Base-by-base conservation (phyloP, 2,888 invertebrate species). In the Bruchidius siliquastri region DNA sequence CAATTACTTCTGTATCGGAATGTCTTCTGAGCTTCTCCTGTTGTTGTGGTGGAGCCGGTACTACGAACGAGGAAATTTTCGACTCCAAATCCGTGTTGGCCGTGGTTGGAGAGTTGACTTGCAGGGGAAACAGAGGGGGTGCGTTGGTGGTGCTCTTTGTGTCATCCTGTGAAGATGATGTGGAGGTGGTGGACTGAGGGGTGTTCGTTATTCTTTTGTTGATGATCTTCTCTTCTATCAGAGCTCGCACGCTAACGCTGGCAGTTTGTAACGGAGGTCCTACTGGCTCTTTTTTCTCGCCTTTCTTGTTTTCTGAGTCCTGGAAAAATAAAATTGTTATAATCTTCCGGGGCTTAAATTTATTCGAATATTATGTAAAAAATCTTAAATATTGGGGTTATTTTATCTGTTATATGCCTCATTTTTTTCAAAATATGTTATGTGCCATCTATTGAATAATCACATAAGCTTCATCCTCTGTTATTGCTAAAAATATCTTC, bases 181-280 rank as follows among this genome's bases (percentile, higher is more conserved):
- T 76, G 68, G 77, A 74, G 67, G 80, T 77, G 69, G 79, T 77
- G 69, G 79, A 78, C 68, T 73, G 75, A 74, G 82, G 79, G 21
- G 84, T 82, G 69, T 82, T 84, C 69, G 92, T 92, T 72, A 88
- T 91, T 81, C 96, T 89, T 80, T 96, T 95, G 85, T 94, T 96
- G 80, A 96, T 96, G 79, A 96, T 96, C 87, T 96, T 96, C 85
- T 96, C 96, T 87, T 96, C 96, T 79, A 96, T 96, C 70, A 96
- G 89, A 13, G 96, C 96, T 75, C 96, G 89, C 6, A 96, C 96
- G 75, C 95, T 96, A 76, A 96, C 94, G 78, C 96, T 96, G 6
- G 96, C 96, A n/a, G 96, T 96, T 88, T 96, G 96, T 77, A 96
- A 86, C 0, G 96, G 96, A 4, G 96, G 95, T 4, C 94, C 95